phyloP scores from a whole-genome alignment of 2,113 vertebrate species.

The Oryzias woworae region DNA sequence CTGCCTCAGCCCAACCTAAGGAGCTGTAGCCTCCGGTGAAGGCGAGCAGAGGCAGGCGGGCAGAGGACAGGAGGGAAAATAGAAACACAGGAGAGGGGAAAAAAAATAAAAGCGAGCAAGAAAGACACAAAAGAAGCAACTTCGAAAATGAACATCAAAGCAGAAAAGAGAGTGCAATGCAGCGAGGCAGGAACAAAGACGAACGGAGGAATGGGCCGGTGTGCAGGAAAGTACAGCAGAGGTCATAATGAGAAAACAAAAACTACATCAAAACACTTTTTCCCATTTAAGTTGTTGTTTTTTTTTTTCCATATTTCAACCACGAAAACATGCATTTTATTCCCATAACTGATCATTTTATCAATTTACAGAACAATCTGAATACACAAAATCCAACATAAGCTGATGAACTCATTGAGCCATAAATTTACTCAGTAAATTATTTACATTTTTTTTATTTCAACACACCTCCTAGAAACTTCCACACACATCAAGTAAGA shows the following conservation, averaged over 20 bases:
- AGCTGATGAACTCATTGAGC: too few species aligned
- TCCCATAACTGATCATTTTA: too few species aligned
- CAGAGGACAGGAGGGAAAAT: conserved; percentile 59
- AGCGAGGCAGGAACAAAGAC: conserved; percentile 60
- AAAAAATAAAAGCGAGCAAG: conserved; percentile 59
- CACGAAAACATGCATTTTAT: neutral
- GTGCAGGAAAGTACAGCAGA: conserved; percentile 51
- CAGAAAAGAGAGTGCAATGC: conserved; percentile 57
- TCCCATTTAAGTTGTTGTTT: neutral
- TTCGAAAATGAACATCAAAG: conserved; percentile 73
- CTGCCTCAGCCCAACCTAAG: conserved; percentile 96
- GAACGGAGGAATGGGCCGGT: conserved; percentile 45
- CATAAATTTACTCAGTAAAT: too few species aligned
- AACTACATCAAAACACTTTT: conserved; percentile 36
- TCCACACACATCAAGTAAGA: neutral
- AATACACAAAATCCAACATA: too few species aligned
- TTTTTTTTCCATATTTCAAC: neutral
- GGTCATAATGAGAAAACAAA: conserved; percentile 56
- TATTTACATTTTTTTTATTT: too few species aligned
- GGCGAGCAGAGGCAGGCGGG: conserved; percentile 68
- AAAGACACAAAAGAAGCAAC: conserved; percentile 67
- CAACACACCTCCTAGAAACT: too few species aligned
- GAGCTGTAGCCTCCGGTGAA: conserved; percentile 87
- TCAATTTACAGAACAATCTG: too few species aligned
- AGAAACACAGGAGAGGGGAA: conserved; percentile 38